These are phyloP conservation scores for Aphodius granarius DNA, from an alignment of 2,888 invertebrate species.

Conservation along the genomic window DNA sequence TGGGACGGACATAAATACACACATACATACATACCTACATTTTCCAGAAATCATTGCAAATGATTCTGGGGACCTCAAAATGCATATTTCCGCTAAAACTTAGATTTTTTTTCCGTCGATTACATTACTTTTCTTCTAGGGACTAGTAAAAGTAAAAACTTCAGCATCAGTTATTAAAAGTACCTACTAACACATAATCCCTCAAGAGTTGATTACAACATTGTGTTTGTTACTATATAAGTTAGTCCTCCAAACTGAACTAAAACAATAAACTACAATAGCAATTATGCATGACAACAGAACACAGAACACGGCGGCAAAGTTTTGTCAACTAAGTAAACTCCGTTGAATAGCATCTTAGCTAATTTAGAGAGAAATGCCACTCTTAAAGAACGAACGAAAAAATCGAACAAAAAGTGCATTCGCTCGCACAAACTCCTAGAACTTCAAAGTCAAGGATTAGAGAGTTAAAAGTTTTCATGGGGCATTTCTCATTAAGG, in stretches of 20 bases:
- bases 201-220: no score
- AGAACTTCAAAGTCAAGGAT: conserved; percentile 7
- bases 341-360: not conserved
- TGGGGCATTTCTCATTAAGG: conserved; percentile 10
- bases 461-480: conserved; percentile 1
- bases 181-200: no score
- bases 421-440: not conserved
- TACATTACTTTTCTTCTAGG: no score
- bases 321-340: not conserved
- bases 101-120: no score
- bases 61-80: no score
- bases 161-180: no score
- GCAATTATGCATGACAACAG: not conserved
- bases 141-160: no score
- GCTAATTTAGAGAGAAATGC: conserved; percentile 8
- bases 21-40: not conserved
- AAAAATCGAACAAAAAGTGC: conserved; percentile 1
- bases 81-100: no score
- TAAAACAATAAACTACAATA: not conserved
- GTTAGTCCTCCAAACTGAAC: not conserved
- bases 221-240: no score
- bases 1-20: not conserved
- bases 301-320: not conserved
- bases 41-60: no score
- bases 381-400: not conserved